phyloP scores from a whole-genome alignment of 2,113 vertebrate genomes.

The Zosterops lateralis region DNA sequence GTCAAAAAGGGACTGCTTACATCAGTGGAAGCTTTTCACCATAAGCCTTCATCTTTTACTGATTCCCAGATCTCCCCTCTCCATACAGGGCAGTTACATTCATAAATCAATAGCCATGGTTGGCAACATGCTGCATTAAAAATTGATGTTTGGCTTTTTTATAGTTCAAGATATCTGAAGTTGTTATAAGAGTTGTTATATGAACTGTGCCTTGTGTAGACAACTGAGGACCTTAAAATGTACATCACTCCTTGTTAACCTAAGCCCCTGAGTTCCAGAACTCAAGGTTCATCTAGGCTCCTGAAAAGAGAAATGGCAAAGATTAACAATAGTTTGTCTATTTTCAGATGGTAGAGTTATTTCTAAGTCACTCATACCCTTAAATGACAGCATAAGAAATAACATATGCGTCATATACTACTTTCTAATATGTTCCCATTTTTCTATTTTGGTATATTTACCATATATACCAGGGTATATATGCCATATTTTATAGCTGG shows the following conservation, averaged over 20 bases:
- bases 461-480: not conserved
- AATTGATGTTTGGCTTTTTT: rapidly evolving
- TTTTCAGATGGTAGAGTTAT: not conserved
- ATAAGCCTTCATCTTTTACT: not conserved
- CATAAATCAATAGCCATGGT: not conserved
- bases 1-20: not conserved
- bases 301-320: not conserved
- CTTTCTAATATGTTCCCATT: not conserved
- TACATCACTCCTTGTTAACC: not conserved
- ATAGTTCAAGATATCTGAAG: not conserved
- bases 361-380: not conserved
- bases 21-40: not conserved
- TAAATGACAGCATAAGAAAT: not conserved
- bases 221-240: not conserved
- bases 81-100: not conserved
- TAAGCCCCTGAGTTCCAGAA: not conserved
- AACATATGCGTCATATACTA: not conserved
- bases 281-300: not conserved
- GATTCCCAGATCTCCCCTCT: not conserved
- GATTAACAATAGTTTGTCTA: not conserved
- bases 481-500: not conserved
- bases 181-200: not conserved
- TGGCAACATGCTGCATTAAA: not conserved
- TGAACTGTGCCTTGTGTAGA: not conserved
- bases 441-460: not conserved